phyloP scores from a whole-genome alignment of 2,888 invertebrate species.

The Theretra japonica region DNA sequence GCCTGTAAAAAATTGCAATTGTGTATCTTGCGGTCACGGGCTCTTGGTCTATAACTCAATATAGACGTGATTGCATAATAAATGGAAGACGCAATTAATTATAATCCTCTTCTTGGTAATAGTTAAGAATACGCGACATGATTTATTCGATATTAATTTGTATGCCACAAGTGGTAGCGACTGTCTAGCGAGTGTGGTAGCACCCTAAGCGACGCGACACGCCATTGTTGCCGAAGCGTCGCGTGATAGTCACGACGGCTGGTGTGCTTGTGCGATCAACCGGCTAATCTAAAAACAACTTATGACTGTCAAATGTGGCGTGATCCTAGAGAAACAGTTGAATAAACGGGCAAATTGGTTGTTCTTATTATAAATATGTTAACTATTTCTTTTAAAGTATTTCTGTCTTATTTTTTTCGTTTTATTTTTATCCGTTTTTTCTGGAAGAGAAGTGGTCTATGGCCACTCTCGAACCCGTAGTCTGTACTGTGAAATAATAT shows the following conservation, averaged over 20 bases:
- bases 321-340: background rate
- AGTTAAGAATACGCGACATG: background rate
- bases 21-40: no score
- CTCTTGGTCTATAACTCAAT: no score
- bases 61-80: no score
- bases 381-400: no score
- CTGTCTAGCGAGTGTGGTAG: background rate
- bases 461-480: no score
- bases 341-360: background rate
- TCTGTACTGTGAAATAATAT: no score
- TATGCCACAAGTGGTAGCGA: background rate
- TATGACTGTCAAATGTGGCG: background rate
- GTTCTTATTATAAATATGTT: background rate
- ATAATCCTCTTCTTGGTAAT: background rate
- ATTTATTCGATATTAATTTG: background rate
- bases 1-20: no score
- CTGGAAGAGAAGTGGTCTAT: no score
- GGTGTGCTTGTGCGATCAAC: background rate
- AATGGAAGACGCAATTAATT: background rate
- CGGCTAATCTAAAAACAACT: background rate
- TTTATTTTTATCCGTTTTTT: no score
- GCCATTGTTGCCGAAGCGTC: background rate
- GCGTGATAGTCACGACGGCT: constrained; percentile 7
- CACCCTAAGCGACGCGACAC: constrained; percentile 7
- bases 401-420: no score